Conservation (phyloP, 2,888 invertebrate genomes). For the Helleia helle region DNA sequence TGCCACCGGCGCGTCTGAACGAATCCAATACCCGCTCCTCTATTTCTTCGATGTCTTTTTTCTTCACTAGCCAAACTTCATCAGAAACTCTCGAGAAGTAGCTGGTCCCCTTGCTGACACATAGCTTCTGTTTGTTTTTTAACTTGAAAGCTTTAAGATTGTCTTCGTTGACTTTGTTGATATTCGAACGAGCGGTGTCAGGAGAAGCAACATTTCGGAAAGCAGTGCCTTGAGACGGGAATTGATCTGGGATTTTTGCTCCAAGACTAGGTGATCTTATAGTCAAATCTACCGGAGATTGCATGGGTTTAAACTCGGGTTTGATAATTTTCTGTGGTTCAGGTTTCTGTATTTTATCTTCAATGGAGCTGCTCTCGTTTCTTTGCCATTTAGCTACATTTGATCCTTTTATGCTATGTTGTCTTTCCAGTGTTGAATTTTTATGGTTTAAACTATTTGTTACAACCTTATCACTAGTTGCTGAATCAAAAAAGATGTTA, state of each 20-base stretch:
- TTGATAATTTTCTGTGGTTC: slow-evolving; percentile 62
- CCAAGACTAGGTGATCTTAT: slow-evolving; percentile 63
- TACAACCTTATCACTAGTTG: slow-evolving; percentile 24
- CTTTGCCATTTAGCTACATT: slow-evolving; percentile 42
- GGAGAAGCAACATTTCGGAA: slow-evolving; percentile 62
- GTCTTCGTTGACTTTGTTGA: slow-evolving; percentile 40
- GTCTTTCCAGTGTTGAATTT: slow-evolving; percentile 29
- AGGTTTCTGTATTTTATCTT: slow-evolving; percentile 38
- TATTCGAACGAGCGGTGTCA: slow-evolving; percentile 34
- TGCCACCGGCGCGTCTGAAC: slow-evolving; percentile 52
- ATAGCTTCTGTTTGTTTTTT: slow-evolving; percentile 52
- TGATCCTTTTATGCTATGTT: slow-evolving; percentile 32
- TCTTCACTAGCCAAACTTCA: slow-evolving; percentile 68
- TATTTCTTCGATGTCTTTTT: slow-evolving; percentile 65
- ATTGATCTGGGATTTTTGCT: slow-evolving; percentile 52
- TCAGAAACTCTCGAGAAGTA: slow-evolving; percentile 65
- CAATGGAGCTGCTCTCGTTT: slow-evolving; percentile 30
- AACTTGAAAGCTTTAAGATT: slow-evolving; percentile 54
- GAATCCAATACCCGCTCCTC: slow-evolving; percentile 63
- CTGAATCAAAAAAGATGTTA: slow-evolving; percentile 40
- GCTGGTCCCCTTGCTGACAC: slow-evolving; percentile 60
- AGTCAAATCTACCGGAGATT: slow-evolving; percentile 51
- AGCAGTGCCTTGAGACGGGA: slow-evolving; percentile 62
- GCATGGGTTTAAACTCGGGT: slow-evolving; percentile 60
- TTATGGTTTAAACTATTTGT: slow-evolving; percentile 17